Base-by-base conservation (phyloP, 1,140 invertebrate species). In the Heliconius hermathena region DNA sequence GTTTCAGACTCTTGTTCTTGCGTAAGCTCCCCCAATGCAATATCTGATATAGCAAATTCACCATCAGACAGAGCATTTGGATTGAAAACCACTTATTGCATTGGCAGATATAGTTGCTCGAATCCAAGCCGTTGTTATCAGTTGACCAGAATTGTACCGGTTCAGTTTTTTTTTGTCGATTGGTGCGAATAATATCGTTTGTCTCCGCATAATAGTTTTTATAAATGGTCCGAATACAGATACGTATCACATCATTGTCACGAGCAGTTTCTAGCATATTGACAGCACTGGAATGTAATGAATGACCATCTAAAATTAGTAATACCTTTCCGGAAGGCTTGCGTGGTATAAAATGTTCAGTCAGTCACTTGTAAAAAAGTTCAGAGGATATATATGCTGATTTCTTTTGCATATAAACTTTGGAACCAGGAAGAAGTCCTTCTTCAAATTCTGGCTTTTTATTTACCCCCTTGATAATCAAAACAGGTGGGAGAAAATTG, bases 341-440 rank as follows among this genome's bases (percentile, higher is more conserved):
- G 29, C 72, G 75, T 11, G 88, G 88, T 49, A 93, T 38, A 83
- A 93, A 94, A 60, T 89, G 84, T 77, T 89, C 84, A 74, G 82
- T 84, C 8, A 93, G 77, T 88, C 89, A 94, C 77, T 90, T 87
- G 1, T 86, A 80, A 82, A 94, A 94, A 54, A 95, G 66, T 38
- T 90, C 88, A 29, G 88, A 60, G 75, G 81, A 88, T 13, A 92
- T 81, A 71, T 90, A 92, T 2, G 88, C 88, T 0, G 87, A 92
- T 83, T 91, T 89, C 80, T 88, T 85, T 36, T 84, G 79, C 87
- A 89, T 91, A 33, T 84, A 87, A 3, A 92, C 81, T 81, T 87
- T 75, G 36, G 90, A 85, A 16, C 88, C 90, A 11, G 80, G 78
- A 13, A 88, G 88, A 46, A 91, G 78, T 22, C 86, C 86, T 49